Evolutionary conservation across 1,140 invertebrate genomes (phyloP), one percentile per base, ranked within the genome.

Genomic region (Orchesella cincta): DNA sequence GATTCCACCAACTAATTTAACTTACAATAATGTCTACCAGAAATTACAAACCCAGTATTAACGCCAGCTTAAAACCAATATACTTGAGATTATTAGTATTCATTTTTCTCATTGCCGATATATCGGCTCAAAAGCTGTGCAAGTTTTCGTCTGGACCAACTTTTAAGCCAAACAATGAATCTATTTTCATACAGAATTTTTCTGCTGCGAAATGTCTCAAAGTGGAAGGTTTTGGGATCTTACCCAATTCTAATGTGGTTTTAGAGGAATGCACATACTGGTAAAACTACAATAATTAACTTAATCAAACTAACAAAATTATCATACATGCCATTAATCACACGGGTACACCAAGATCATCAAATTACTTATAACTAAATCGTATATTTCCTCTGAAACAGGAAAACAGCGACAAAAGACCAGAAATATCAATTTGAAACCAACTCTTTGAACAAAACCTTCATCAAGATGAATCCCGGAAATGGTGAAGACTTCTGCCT

Each of bases 241-340:
- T 73, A 23, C 46, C 78, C 5, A 51, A 77, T 36, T 36, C 73
- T 5, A 81, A 81, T 64, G 34, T 79, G 34, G 34, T 79, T 31
- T 31, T 81, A 29, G 76, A 74, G n/a, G 78, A 81, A 23, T 81
- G 80, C 72, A 70, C 71, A 14, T 81, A 79, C 34, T 73, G 78
- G 78, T 79, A 74, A 77, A 31, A 8, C 8, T 36, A 28, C 8
- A 16, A 33, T 52, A 54, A 57, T 26, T 46, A 52, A 26, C 5
- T 26, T 76, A 31, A 36, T 23, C 57, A 8, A 29, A 29, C 23
- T n/a, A 12, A 64, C 23, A 8, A 64, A n/a, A 23, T 64, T 5
- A 23, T 23, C 57, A 64, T 64, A 12, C 5, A 64, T 12, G 5
- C 28, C 57, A 64, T 8, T 64, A 64, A 46, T 8, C 5, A 46